phyloP scores from a whole-genome alignment of 1,140 invertebrate species.

The Drosophila kohkoa region DNA sequence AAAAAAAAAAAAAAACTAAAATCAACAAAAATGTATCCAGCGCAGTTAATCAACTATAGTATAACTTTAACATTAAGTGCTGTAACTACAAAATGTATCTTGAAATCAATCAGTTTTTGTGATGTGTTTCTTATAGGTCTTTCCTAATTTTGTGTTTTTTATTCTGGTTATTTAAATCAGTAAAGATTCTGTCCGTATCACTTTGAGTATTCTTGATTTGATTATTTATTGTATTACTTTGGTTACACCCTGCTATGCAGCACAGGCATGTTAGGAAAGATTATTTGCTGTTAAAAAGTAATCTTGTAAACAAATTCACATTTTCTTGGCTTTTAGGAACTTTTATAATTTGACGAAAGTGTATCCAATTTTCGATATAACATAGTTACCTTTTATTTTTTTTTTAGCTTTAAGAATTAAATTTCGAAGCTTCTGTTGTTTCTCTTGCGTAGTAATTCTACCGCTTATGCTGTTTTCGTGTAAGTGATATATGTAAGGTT shows the following conservation, averaged over 20 bases:
- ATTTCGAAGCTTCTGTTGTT: constrained; percentile 8
- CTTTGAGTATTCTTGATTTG: too few species aligned
- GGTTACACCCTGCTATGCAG: too few species aligned
- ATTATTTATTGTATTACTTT: too few species aligned
- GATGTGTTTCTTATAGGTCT: neutral
- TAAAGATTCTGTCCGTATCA: neutral
- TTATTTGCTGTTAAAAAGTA: too few species aligned
- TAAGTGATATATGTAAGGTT: constrained; percentile 49
- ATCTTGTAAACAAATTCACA: too few species aligned
- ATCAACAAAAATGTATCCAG: constrained; percentile 52
- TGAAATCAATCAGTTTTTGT: constrained; percentile 53
- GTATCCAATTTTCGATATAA: too few species aligned
- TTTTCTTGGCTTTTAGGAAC: too few species aligned
- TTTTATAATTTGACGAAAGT: too few species aligned
- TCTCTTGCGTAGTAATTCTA: constrained; percentile 8
- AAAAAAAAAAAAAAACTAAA: constrained; percentile 50
- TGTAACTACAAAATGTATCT: neutral
- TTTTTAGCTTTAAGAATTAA: constrained; percentile 14
- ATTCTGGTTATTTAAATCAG: constrained; percentile 7
- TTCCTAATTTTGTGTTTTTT: constrained; percentile 43
- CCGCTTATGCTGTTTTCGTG: constrained; percentile 41
- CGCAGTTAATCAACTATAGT: constrained; percentile 29
- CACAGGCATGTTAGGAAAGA: too few species aligned
- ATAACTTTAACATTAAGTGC: neutral
- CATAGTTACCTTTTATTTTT: neutral